Conservation (phyloP, 2,797 vertebrate genomes). For the Phataginus tricuspis region DNA sequence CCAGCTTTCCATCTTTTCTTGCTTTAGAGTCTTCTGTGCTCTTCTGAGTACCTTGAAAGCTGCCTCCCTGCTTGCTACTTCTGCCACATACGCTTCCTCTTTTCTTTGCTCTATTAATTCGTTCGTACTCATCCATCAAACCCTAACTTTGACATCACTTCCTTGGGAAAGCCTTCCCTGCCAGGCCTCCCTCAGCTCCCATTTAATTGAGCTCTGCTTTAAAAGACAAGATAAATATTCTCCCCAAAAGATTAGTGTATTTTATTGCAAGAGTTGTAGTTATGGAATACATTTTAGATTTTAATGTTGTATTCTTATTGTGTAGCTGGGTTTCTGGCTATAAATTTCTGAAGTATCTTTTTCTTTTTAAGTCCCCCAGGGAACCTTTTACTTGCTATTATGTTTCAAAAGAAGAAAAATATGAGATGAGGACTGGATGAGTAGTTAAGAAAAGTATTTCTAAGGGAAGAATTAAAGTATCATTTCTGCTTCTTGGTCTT, state of each 20-base stretch:
- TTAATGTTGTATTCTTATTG: conserved; percentile 15
- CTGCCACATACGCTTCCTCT: neutral
- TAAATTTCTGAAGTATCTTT: conserved; percentile 18
- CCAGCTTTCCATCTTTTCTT: neutral
- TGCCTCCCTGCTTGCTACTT: neutral
- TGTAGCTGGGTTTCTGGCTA: conserved; percentile 1
- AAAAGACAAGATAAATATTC: conserved; percentile 31
- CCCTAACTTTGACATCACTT: neutral
- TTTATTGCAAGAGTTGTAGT: conserved; percentile 35
- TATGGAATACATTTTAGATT: conserved; percentile 43
- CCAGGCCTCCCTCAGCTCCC: neutral
- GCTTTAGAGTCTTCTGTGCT: neutral
- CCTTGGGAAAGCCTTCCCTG: conserved; percentile 43
- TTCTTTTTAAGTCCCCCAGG: neutral
- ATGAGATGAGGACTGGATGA: neutral
- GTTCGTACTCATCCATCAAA: neutral
- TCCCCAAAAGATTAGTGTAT: neutral
- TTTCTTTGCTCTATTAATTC: conserved; percentile 1
- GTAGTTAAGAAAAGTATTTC: conserved; percentile 48
- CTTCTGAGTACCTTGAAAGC: conserved; percentile 14
- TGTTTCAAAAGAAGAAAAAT: conserved; percentile 34
- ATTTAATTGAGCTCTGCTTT: conserved; percentile 38
- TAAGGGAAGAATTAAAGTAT: conserved; percentile 38
- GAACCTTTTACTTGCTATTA: conserved; percentile 10
- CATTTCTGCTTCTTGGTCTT: neutral